Base-by-base conservation (phyloP, 2,888 invertebrate genomes). In the Spicauda simplicius region DNA sequence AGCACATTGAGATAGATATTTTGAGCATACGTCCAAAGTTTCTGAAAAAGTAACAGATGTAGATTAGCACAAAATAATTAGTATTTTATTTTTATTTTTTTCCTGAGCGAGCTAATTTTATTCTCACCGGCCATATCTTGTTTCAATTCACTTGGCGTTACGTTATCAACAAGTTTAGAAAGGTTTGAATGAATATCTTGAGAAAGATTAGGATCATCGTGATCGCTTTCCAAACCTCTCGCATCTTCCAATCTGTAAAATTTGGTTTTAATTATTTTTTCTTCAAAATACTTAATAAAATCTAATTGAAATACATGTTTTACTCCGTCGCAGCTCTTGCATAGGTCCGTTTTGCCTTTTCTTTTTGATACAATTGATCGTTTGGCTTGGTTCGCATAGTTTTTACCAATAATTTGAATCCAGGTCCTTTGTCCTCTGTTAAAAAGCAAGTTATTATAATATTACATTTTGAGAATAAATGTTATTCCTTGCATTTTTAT, bases 381-480 rank as follows among this genome's bases (percentile, higher is more conserved):
- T 76, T 77, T 0, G 79, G 73, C 68, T 82, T 81, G 2, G 71
- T 72, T 14, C 77, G 81, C 86, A 91, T 82, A 25, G 79, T 68
- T 62, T 81, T 76, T 0, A 86, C 48, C 19, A 91, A 72, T 11
- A 83, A 50, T 68, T 76, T 77, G 69, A 88, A 90, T 6, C 87
- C 87, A 12, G 85, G 84, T 0, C 90, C 90, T 73, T 91, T 91
- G 14, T 87, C 82, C 82, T 89, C 91, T 91, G 75, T 53, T 16
- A 76, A 79, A 58, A 48, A 50, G 72, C 74, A 59, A 19, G 57
- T 16, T 30, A 57, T 33, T 30, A 64, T 60, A 5, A 4, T 5
- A 25, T 25, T 2, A 25, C 5, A 25, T 48, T 52, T 33, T 63
- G 14, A n/a, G 30, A 50, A 11, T n/a, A 30, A 20, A 25, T 33